A percentile compares a stretch with the other conserved stretches of the same genome.
Evolutionary conservation across 2,888 invertebrate species (phyloP).

Genomic region (Drosophila lutescens): DNA sequence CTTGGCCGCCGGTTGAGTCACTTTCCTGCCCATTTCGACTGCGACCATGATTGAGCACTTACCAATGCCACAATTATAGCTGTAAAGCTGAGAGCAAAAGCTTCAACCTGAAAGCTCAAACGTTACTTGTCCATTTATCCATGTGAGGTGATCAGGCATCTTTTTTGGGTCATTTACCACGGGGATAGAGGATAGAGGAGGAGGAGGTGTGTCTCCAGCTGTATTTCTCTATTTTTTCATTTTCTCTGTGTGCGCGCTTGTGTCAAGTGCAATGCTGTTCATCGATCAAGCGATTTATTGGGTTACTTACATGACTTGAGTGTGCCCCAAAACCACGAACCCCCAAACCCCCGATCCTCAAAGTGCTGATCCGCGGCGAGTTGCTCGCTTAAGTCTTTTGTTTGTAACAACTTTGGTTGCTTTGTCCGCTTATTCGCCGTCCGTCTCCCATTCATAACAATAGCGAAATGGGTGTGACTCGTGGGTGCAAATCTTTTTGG

Average conservation of each 20-base stretch:
- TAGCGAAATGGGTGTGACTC: constrained; percentile 73
- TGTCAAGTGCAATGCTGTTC: constrained; percentile 77
- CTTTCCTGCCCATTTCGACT: constrained; percentile 22
- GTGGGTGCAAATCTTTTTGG: constrained; percentile 75
- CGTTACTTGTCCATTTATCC: constrained; percentile 38
- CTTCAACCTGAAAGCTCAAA: constrained; percentile 64
- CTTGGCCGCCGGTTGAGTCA: constrained; percentile 65
- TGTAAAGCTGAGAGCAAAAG: constrained; percentile 51
- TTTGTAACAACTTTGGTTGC: constrained; percentile 43
- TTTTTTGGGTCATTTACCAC: constrained; percentile 57
- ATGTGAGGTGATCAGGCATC: constrained; percentile 40
- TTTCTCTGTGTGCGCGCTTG: constrained; percentile 34
- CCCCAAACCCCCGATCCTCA: constrained; percentile 10
- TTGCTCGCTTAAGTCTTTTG: constrained; percentile 78
- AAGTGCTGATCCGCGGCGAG: constrained; percentile 39
- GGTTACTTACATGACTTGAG: constrained; percentile 70
- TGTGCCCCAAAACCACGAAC: constrained; percentile 10
- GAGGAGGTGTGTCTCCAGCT: constrained; percentile 25
- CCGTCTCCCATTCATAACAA: constrained; percentile 67
- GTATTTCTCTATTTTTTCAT: constrained; percentile 13
- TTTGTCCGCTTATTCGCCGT: constrained; percentile 28
- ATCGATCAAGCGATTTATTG: constrained; percentile 76
- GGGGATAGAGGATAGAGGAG: constrained; percentile 32
- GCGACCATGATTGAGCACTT: constrained; percentile 71
- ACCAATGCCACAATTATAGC: constrained; percentile 50